Percentiles rank a stretch among this genome's conserved stretches.
These are phyloP conservation scores for Cephus nigrinus DNA, from an alignment of 2,888 invertebrate genomes.

Conservation along the genomic window DNA sequence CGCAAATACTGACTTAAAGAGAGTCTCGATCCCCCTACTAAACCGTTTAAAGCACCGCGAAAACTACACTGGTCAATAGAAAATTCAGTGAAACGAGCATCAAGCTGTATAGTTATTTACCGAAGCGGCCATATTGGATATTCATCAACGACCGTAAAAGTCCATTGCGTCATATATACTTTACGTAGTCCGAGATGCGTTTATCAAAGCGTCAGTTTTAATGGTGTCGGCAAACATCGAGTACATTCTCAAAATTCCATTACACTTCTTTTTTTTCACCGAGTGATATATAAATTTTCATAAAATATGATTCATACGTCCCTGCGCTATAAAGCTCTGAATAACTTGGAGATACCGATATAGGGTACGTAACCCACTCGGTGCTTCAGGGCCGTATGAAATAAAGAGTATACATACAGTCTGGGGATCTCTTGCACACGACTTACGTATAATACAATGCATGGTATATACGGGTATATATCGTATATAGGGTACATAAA, in stretches of 20 bases:
- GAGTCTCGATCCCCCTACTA: background rate
- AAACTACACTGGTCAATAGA: background rate
- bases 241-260: background rate
- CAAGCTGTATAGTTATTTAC: background rate
- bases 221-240: background rate
- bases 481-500: conserved; percentile 9
- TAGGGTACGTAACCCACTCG: background rate
- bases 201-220: background rate
- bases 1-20: background rate
- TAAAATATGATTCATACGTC: background rate
- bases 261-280: background rate
- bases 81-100: background rate
- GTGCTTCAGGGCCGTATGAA: background rate
- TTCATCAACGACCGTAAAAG: background rate
- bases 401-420: background rate
- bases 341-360: background rate
- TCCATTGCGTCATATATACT: background rate
- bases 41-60: background rate
- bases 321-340: background rate
- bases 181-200: background rate
- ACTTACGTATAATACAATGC: background rate
- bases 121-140: background rate
- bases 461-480: background rate
- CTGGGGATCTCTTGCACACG: background rate
- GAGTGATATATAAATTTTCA: background rate